Percentiles rank a stretch among this genome's conserved stretches.
Evolutionary conservation across 2,888 invertebrate species (phyloP).

Genomic region (Leptarthrus brevirostris): DNA sequence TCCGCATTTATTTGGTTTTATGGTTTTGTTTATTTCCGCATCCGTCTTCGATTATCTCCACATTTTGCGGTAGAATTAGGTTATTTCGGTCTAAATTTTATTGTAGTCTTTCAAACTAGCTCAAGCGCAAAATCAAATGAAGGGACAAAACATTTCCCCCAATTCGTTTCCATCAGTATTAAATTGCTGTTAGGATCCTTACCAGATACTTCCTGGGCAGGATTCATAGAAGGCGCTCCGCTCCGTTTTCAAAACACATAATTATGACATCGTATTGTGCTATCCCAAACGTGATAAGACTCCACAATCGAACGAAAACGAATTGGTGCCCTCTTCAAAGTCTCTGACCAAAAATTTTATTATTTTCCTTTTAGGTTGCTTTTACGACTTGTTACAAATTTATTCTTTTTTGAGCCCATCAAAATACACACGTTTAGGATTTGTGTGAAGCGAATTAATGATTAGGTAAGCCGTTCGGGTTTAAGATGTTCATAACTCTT

Average conservation of each 20-base stretch:
- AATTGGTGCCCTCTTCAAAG: background rate
- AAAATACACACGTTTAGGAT: background rate
- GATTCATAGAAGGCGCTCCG: background rate
- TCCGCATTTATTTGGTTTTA: no score
- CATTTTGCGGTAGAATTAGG: no score
- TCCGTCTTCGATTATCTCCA: no score
- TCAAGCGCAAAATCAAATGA: background rate
- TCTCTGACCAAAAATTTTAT: background rate
- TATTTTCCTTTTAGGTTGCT: background rate
- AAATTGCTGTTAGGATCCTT: background rate
- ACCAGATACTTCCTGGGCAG: background rate
- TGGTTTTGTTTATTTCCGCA: no score
- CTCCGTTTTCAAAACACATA: slow-evolving; percentile 1
- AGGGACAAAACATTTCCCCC: background rate
- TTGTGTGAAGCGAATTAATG: background rate
- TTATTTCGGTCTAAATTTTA: background rate
- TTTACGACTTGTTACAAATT: slow-evolving; percentile 20
- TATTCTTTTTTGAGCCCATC: background rate
- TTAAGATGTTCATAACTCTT: background rate
- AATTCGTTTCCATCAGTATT: slow-evolving; percentile 2
- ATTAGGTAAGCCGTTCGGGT: background rate
- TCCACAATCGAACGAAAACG: background rate
- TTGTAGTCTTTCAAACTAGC: background rate
- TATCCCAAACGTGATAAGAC: background rate
- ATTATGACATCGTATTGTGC: slow-evolving; percentile 8